Evolutionary conservation across 2,797 vertebrate genomes (phyloP), one percentile per base, ranked within the genome.

Genomic region (Ceyx erithaca): DNA sequence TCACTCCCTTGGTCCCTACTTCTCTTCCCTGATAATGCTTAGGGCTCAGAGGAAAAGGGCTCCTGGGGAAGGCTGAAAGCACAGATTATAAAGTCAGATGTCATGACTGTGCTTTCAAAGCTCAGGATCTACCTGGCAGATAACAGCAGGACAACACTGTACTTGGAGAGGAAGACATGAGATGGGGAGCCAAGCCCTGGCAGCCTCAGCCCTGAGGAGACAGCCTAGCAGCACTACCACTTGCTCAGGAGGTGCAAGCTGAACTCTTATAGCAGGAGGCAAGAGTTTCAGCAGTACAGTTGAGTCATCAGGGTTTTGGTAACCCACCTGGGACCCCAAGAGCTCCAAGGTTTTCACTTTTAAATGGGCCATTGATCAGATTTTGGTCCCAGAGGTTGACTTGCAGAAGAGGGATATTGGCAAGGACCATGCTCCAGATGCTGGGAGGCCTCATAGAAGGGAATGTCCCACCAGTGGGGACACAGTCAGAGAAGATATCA

Each of bases 401-500:
- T 37, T 40, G 33, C 4, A 6, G 62, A 83, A 77, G 20, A 23
- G n/a, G 10, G 7, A 51, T 1, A 0, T 37, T 2, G 0, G 21
- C 1, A 1, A 66, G 57, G 37, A 19, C 14, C 7, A 6, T 0
- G 0, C 4, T 30, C 14, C 71, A 89, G 76, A 23, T 49, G 37
- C 62, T 7, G 6, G 35, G 41, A 14, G 7, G 31, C 12, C 67
- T 45, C 5, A 0, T 0, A 12, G 52, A 31, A 67, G 10, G 12
- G 49, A n/a, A 77, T 26, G 55, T 76, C 67, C 57, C 5, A 15
- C 30, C 2, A 1, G 35, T 45, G 33, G 20, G 16, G 16, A 82
- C 87, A 63, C 28, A 6, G 4, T 0, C 0, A 0, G 59, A 43
- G 55, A 59, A 43, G 28, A 33, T 25, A n/a, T 35, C 25, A n/a